Conservation (phyloP, 1,140 invertebrate genomes). For the Nomia melanderi region DNA sequence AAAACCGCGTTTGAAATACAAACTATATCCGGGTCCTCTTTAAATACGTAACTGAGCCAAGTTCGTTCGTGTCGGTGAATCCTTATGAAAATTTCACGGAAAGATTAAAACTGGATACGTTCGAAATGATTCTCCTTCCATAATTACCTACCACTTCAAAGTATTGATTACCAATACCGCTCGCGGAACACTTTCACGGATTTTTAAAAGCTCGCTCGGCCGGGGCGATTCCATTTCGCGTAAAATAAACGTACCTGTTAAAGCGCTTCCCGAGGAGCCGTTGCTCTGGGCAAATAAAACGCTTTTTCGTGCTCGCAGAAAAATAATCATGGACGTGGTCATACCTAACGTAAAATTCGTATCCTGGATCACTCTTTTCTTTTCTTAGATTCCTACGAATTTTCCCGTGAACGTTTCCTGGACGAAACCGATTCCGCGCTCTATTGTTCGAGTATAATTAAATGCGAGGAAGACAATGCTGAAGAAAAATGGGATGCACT, state of each 20-base stretch:
- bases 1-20: not conserved
- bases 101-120: conserved; percentile 26
- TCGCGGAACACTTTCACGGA: not conserved
- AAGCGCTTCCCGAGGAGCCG: not conserved
- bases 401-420: too few relatives aligned
- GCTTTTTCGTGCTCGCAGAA: not conserved
- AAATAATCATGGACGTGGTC: conserved; percentile 1
- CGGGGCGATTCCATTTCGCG: conserved; percentile 18
- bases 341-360: not conserved
- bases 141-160: conserved; percentile 12
- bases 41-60: conserved; percentile 13
- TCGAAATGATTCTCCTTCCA: conserved; percentile 8
- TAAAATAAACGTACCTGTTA: conserved; percentile 15
- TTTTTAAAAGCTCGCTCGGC: not conserved
- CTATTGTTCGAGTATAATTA: too few relatives aligned
- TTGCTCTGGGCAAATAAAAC: conserved; percentile 1
- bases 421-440: not conserved
- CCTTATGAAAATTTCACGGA: conserved; percentile 28
- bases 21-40: not conserved
- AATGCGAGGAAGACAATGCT: too few relatives aligned
- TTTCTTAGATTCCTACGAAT: not conserved
- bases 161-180: conserved; percentile 36
- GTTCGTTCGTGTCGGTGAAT: not conserved
- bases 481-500: too few relatives aligned
- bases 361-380: not conserved